Conservation (phyloP, 2,888 invertebrate species). For the Drosophila prostipennis region DNA sequence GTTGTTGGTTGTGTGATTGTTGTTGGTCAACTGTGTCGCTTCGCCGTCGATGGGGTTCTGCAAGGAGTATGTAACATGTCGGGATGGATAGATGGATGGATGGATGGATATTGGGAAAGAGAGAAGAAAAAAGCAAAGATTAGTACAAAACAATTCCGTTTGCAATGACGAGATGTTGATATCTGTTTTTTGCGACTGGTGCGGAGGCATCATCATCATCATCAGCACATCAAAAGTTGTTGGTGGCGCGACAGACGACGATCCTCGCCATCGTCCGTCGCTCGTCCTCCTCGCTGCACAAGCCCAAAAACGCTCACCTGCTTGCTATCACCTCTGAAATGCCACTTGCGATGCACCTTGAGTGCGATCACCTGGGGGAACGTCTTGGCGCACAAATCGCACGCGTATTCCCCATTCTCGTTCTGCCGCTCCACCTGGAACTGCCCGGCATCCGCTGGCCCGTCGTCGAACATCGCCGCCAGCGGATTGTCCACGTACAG, state of each 20-base stretch:
- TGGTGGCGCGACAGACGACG: constrained; percentile 25
- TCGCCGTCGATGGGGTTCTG: constrained; percentile 69
- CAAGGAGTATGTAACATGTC: constrained; percentile 1
- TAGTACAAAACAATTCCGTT: constrained; percentile 28
- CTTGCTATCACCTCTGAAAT: constrained; percentile 85
- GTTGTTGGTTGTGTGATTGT: constrained; percentile 63
- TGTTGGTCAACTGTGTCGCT: constrained; percentile 67
- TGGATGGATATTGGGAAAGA: background rate
- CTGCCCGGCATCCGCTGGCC: constrained; percentile 83
- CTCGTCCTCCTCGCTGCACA: constrained; percentile 81
- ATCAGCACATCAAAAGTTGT: constrained; percentile 30
- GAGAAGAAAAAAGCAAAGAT: constrained; percentile 36
- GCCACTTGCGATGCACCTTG: constrained; percentile 85
- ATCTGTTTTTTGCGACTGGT: constrained; percentile 81
- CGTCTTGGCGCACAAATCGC: constrained; percentile 84
- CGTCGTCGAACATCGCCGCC: constrained; percentile 84
- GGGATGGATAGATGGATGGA: too few relatives aligned
- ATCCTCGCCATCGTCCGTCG: constrained; percentile 15
- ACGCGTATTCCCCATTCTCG: constrained; percentile 84
- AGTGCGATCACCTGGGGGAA: constrained; percentile 84
- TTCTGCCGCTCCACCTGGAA: constrained; percentile 82
- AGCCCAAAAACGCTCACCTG: constrained; percentile 84
- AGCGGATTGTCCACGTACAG: constrained; percentile 83
- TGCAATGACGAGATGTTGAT: constrained; percentile 47
- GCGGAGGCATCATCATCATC: constrained; percentile 73